phyloP scores from a whole-genome alignment of 2,888 invertebrate genomes.

The Lasius fuliginosus region DNA sequence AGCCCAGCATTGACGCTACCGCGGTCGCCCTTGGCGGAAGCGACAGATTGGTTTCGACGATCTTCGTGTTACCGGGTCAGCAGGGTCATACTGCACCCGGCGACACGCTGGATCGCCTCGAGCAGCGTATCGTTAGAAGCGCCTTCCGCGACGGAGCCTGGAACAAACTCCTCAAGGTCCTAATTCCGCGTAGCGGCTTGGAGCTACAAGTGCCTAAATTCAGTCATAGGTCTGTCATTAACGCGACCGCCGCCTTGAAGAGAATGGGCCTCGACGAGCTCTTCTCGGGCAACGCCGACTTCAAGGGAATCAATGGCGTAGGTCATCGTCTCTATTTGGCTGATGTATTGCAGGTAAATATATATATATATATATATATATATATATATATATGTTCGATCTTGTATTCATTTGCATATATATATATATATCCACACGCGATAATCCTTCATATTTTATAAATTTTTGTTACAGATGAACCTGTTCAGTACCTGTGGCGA shows the following conservation, averaged over 20 bases:
- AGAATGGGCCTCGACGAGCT: slow-evolving; percentile 94
- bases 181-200: slow-evolving; percentile 92
- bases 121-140: slow-evolving; percentile 89
- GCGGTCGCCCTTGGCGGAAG: slow-evolving; percentile 92
- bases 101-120: slow-evolving; percentile 92
- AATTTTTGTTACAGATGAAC: slow-evolving; percentile 87
- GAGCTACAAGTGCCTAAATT: slow-evolving; percentile 95
- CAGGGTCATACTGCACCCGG: slow-evolving; percentile 93
- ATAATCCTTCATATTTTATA: background rate
- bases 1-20: slow-evolving; percentile 94
- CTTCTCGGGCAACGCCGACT: slow-evolving; percentile 92
- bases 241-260: slow-evolving; percentile 92
- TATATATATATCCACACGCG: background rate
- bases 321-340: slow-evolving; percentile 94
- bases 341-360: slow-evolving; percentile 91
- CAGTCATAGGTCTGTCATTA: slow-evolving; percentile 93
- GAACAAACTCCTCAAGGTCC: slow-evolving; percentile 91
- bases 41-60: slow-evolving; percentile 91
- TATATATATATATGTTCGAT: too few relatives aligned
- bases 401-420: background rate
- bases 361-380: background rate
- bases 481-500: slow-evolving; percentile 94
- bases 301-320: slow-evolving; percentile 93
- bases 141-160: slow-evolving; percentile 91
- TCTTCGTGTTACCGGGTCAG: slow-evolving; percentile 95